phyloP scores from a whole-genome alignment of 2,113 vertebrate genomes.

The Pelmatolapia mariae region DNA sequence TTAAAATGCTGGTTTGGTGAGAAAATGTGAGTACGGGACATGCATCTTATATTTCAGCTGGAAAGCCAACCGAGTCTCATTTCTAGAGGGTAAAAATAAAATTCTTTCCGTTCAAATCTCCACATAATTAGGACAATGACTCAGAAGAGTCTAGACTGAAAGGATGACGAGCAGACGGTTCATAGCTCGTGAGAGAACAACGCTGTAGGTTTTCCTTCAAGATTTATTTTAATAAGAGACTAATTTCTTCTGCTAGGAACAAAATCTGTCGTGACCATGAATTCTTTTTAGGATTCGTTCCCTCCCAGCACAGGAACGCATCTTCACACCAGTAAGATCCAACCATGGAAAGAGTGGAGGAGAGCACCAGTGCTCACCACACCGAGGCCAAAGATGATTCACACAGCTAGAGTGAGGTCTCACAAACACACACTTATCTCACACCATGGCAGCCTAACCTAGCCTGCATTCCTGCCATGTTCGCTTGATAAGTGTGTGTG shows the following conservation, averaged over 20 bases:
- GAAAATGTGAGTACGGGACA: background rate
- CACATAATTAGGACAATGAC: conserved; percentile 14
- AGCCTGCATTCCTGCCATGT: background rate
- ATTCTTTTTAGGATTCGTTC: background rate
- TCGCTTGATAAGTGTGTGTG: background rate
- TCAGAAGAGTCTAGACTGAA: conserved; percentile 10
- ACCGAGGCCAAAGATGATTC: background rate
- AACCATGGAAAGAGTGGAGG: background rate
- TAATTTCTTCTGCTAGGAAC: background rate
- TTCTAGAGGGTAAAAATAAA: background rate
- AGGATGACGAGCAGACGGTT: background rate
- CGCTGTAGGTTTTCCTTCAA: background rate
- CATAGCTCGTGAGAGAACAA: background rate
- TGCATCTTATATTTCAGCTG: background rate
- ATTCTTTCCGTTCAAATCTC: background rate
- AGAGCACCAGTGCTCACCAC: background rate
- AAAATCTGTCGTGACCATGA: background rate
- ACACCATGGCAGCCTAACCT: background rate
- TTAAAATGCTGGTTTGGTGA: background rate
- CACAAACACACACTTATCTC: background rate
- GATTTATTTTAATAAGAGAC: background rate
- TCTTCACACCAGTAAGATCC: background rate
- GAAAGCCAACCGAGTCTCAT: background rate
- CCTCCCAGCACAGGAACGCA: background rate
- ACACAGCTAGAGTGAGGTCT: background rate